These are phyloP conservation scores for Agrochola lota DNA, from an alignment of 2,888 invertebrate species.

Conservation along the genomic window DNA sequence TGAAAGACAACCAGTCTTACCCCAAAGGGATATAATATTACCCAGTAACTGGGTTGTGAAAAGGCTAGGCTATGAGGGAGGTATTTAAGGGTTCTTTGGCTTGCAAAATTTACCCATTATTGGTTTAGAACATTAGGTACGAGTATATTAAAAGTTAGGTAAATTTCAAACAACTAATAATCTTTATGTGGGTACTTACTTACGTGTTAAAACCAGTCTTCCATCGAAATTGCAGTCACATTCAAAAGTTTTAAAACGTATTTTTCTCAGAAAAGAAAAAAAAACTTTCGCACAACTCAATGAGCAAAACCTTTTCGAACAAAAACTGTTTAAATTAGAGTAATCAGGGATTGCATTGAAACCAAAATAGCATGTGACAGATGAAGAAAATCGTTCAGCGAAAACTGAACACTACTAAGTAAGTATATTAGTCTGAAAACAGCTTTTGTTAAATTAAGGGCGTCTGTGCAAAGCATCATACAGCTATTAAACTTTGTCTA, in stretches of 20 bases:
- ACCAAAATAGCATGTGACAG: conserved; percentile 6
- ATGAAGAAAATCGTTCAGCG: conserved; percentile 36
- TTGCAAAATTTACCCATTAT: not conserved
- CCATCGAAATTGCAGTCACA: not conserved
- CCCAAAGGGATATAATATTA: too few species aligned
- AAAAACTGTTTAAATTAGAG: conserved; percentile 22
- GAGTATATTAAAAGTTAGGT: not conserved
- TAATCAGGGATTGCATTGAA: conserved; percentile 27
- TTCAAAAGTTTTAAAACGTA: not conserved
- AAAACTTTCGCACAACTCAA: not conserved
- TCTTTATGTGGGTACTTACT: not conserved
- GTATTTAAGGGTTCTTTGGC: not conserved
- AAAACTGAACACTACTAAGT: conserved; percentile 35
- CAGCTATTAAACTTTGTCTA: conserved; percentile 46
- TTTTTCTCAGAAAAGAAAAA: not conserved
- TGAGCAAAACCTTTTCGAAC: conserved; percentile 7
- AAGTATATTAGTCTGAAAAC: conserved; percentile 42
- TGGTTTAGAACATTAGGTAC: not conserved
- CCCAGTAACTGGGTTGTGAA: too few species aligned
- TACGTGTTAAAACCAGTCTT: too few species aligned
- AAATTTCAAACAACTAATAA: not conserved
- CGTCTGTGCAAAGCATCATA: conserved; percentile 23
- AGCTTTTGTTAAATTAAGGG: conserved; percentile 47
- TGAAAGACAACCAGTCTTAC: too few species aligned
- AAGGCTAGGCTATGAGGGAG: too few species aligned